Evolutionary conservation across 2,888 invertebrate genomes (phyloP), one percentile per base, ranked within the genome.

Genomic region (Troides oblongomaculatus): DNA sequence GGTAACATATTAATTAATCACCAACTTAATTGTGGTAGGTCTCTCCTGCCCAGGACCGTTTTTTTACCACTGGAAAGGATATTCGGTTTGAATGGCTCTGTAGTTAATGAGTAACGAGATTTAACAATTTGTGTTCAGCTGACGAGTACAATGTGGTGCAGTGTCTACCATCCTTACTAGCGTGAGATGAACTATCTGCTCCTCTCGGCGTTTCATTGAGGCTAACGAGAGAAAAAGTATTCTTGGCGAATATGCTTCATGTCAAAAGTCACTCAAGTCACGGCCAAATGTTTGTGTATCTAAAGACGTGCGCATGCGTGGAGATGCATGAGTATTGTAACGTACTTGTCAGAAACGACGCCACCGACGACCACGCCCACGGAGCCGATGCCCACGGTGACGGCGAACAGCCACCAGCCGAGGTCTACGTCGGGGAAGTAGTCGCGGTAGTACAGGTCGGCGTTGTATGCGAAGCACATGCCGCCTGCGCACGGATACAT

Each of bases 391-490:
- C 96, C 95, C 74, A 97, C 97, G 23, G 97, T 97, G 53, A 97
- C 97, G 0, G 95, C 96, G 83, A 97, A 97, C 77, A 97, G 86
- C 97, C 97, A 97, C 96, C 97, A 97, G 77, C 97, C 97, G 18
- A 97, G 94, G 89, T 97, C 97, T 77, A 96, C 96, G 79, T 97
- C 97, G 0, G 97, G 97, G 89, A 97, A 97, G 87, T 97, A 97
- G 71, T 95, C 95, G 72, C 97, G 95, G 86, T 97, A 97, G 90
- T 97, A 97, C 65, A 97, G 93, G 84, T 97, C 97, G 8, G 97
- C 97, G 85, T 97, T 97, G 93, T 97, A 97, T 0, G 97, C 97
- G 88, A 97, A 97, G 72, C 96, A 96, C 95, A 97, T 97, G 73
- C 97, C 97, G 76, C 97, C 96, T 96, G 88, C 1, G 81, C 12